These are phyloP conservation scores for Chrysochloris asiatica DNA, from an alignment of 2,113 vertebrate genomes.

Conservation along the genomic window DNA sequence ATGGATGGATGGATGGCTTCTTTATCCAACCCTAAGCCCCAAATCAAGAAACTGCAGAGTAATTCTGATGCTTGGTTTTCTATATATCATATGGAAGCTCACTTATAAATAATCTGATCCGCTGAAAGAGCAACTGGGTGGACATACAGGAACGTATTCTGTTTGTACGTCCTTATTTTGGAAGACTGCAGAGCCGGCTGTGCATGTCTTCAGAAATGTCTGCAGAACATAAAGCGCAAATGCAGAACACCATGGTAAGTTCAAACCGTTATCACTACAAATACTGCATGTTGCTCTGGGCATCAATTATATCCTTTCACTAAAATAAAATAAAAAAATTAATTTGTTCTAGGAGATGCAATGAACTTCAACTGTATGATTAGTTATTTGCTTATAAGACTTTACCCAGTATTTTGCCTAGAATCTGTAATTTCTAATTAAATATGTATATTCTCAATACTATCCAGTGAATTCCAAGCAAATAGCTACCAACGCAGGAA, in stretches of 20 bases:
- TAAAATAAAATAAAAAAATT: background rate
- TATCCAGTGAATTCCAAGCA: constrained; percentile 36
- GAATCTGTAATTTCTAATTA: background rate
- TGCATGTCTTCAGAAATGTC: background rate
- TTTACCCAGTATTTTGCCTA: constrained; percentile 8
- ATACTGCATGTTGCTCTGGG: background rate
- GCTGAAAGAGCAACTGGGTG: background rate
- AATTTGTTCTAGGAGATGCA: background rate
- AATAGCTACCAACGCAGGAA: background rate
- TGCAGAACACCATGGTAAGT: background rate
- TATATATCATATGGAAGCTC: background rate
- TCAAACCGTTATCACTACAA: background rate
- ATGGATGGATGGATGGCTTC: background rate
- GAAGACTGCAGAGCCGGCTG: too few species aligned
- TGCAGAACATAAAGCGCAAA: background rate
- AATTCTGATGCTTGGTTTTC: background rate
- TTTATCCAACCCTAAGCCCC: background rate
- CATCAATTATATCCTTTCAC: background rate
- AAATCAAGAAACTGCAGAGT: background rate
- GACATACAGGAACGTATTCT: background rate
- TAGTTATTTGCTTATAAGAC: background rate
- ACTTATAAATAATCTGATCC: background rate
- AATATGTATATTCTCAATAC: constrained; percentile 51
- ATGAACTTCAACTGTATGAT: background rate
- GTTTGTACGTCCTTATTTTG: background rate